These are phyloP conservation scores for Phalanger gymnotis DNA, from an alignment of 2,797 vertebrate genomes.

Conservation along the genomic window DNA sequence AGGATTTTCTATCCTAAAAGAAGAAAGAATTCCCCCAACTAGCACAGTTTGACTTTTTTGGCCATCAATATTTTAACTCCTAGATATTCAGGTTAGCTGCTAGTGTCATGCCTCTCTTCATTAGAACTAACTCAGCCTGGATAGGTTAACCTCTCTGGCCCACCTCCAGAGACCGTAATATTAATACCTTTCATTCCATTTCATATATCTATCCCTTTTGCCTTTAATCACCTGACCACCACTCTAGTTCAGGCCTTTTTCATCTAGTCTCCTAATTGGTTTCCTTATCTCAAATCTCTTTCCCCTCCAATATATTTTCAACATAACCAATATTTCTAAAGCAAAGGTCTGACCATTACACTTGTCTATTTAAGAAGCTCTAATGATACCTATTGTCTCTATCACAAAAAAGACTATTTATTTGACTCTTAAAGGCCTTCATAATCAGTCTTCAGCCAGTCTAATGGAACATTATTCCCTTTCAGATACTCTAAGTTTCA, in stretches of 20 bases:
- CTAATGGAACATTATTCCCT: not conserved
- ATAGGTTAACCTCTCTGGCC: too few species aligned
- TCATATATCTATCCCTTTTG: not conserved
- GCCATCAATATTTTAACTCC: not conserved
- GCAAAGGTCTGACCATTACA: not conserved
- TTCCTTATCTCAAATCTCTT: not conserved
- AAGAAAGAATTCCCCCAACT: not conserved
- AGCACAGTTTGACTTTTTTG: not conserved
- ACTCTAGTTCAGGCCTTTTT: not conserved
- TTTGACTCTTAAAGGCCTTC: not conserved
- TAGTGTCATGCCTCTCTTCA: accelerated
- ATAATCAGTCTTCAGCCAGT: not conserved
- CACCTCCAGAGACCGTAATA: not conserved
- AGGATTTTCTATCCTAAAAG: not conserved
- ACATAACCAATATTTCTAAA: not conserved
- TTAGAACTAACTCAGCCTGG: not conserved
- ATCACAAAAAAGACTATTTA: not conserved
- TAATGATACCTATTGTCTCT: not conserved
- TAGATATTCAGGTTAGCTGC: accelerated
- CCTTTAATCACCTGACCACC: not conserved
- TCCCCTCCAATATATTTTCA: not conserved
- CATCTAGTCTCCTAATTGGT: not conserved
- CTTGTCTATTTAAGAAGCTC: not conserved
- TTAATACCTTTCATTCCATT: not conserved
- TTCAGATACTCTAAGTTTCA: not conserved